Conservation (phyloP, 2,888 invertebrate species). For the Halocaridina rubra region DNA sequence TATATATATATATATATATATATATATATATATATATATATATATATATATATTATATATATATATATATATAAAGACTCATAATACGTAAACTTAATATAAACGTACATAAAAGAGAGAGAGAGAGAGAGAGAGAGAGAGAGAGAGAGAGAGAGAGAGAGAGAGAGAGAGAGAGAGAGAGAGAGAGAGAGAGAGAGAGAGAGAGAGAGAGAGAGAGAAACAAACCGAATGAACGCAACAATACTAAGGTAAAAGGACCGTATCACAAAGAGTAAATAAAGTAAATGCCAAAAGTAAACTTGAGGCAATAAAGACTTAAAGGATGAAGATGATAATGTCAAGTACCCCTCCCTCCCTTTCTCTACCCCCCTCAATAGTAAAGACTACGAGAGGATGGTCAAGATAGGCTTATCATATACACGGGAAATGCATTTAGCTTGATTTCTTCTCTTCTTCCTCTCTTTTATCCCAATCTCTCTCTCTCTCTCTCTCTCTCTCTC, state of each 20-base stretch:
- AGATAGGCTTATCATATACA: slow-evolving; percentile 17
- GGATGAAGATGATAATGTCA: neutral
- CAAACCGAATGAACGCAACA: neutral
- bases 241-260: neutral
- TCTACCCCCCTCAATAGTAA: neutral
- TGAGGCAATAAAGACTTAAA: neutral
- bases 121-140: neutral
- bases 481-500: neutral
- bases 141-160: slow-evolving; percentile 20
- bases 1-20: no score
- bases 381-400: neutral
- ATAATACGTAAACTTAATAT: no score
- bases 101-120: neutral
- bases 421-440: slow-evolving; percentile 15
- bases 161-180: neutral
- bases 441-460: neutral
- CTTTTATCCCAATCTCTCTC: neutral
- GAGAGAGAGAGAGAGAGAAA: neutral
- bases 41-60: no score
- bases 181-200: neutral
- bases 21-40: no score
- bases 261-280: no score
- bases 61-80: no score
- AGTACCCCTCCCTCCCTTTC: neutral
- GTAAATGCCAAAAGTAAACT: no score